phyloP scores from a whole-genome alignment of 2,113 vertebrate genomes.

The Sardina pilchardus region DNA sequence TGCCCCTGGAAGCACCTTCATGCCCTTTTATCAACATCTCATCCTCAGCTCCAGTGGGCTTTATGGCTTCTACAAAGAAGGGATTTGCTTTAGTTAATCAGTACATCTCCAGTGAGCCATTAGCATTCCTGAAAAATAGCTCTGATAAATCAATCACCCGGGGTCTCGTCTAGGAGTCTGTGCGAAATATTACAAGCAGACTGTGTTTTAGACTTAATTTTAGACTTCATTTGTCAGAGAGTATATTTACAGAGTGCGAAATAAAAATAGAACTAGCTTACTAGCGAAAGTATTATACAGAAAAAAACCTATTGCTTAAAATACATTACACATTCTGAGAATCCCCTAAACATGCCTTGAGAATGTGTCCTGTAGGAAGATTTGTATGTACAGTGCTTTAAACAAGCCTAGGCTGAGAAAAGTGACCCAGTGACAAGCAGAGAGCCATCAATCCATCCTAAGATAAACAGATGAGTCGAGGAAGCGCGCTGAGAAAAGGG shows the following conservation, averaged over 20 bases:
- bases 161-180: not conserved
- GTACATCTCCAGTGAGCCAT: slow-evolving; percentile 14
- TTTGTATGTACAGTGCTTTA: slow-evolving; percentile 13
- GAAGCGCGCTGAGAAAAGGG: not conserved
- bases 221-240: not conserved
- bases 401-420: not conserved
- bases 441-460: slow-evolving; percentile 25
- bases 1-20: not conserved
- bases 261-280: not conserved
- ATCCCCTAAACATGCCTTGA: not conserved
- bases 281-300: not conserved
- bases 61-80: not conserved
- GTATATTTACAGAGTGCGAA: not conserved
- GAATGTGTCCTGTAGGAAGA: not conserved
- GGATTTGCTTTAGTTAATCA: not conserved
- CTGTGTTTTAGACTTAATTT: not conserved
- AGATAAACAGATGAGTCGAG: slow-evolving; percentile 36
- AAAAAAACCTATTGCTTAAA: not conserved
- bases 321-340: not conserved
- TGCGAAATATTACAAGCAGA: not conserved
- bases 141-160: not conserved
- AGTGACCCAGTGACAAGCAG: not conserved
- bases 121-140: not conserved
- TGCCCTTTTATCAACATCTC: not conserved
- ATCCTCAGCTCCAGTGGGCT: not conserved